A percentile compares a stretch with the other conserved stretches of the same genome.
These are phyloP conservation scores for Brachyalestes nurse DNA, from an alignment of 2,797 vertebrate species.

Conservation along the genomic window DNA sequence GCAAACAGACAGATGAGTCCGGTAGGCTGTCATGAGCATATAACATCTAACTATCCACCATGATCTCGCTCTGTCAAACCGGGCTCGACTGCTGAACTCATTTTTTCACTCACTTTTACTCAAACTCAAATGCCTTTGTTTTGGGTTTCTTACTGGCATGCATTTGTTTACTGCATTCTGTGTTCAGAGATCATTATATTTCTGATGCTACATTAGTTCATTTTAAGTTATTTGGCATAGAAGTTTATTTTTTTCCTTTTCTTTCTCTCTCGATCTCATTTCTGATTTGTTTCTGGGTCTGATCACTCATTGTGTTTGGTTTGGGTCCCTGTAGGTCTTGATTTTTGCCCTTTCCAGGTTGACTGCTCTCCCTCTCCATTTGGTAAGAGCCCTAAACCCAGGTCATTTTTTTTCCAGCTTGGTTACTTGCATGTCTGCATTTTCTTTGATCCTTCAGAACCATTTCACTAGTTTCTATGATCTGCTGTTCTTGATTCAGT, in stretches of 20 bases:
- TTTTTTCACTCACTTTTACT: slow-evolving; percentile 13
- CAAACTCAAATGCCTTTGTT: slow-evolving; percentile 53
- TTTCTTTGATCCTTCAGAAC: slow-evolving; percentile 2
- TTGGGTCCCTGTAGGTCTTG: slow-evolving; percentile 99
- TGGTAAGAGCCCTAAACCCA: slow-evolving; percentile 89
- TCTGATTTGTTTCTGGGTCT: slow-evolving; percentile 76
- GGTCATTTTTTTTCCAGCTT: slow-evolving; percentile 61
- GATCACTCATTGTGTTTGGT: slow-evolving; percentile 97
- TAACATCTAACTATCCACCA: neutral
- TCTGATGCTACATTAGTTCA: neutral
- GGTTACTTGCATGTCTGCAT: slow-evolving; percentile 49
- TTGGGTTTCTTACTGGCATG: slow-evolving; percentile 21
- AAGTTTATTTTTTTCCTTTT: slow-evolving; percentile 44
- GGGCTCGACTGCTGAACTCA: slow-evolving; percentile 35
- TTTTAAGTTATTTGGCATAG: slow-evolving; percentile 28
- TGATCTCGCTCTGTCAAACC: slow-evolving; percentile 5
- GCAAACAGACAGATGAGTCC: slow-evolving; percentile 90
- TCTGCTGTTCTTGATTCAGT: neutral
- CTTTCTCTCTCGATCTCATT: slow-evolving; percentile 45
- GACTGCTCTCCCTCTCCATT: slow-evolving; percentile 96
- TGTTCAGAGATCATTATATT: slow-evolving; percentile 22
- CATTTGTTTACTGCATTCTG: neutral
- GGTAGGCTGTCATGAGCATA: slow-evolving; percentile 78
- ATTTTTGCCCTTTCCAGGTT: slow-evolving; percentile 99
- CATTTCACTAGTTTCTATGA: slow-evolving; percentile 16